A percentile compares a stretch with the other conserved stretches of the same genome.
Evolutionary conservation across 2,888 invertebrate genomes (phyloP).

Genomic region (Nomada ferruginata): DNA sequence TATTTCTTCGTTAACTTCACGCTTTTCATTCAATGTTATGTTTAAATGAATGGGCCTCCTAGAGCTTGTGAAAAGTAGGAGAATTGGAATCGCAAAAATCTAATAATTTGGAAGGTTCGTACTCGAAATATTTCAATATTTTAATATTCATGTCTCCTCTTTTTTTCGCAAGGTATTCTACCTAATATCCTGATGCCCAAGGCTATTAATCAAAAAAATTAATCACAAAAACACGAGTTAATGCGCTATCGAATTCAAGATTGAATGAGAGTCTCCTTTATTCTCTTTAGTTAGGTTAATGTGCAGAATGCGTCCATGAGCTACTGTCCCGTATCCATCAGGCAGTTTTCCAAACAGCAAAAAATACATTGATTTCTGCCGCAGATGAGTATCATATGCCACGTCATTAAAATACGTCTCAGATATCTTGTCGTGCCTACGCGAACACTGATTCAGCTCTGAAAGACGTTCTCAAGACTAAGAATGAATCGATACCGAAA

Average conservation of each 20-base stretch:
- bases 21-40: not conserved
- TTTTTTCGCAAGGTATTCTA: not conserved
- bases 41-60: conserved; percentile 1
- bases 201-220: not conserved
- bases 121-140: no score
- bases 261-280: not conserved
- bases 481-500: not conserved
- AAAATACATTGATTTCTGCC: not conserved
- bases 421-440: not conserved
- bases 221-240: no score
- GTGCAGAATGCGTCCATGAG: not conserved
- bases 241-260: no score
- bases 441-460: not conserved
- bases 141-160: no score
- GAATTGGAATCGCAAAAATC: no score
- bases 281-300: not conserved
- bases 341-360: not conserved
- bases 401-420: not conserved
- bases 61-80: no score
- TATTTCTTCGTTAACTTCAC: conserved; percentile 18
- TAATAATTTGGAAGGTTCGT: no score
- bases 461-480: not conserved
- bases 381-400: not conserved
- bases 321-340: no score
- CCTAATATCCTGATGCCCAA: not conserved